Evolutionary conservation across 2,113 vertebrate genomes (phyloP), one percentile per base, ranked within the genome.

Genomic region (Psittacula cyanocephala): DNA sequence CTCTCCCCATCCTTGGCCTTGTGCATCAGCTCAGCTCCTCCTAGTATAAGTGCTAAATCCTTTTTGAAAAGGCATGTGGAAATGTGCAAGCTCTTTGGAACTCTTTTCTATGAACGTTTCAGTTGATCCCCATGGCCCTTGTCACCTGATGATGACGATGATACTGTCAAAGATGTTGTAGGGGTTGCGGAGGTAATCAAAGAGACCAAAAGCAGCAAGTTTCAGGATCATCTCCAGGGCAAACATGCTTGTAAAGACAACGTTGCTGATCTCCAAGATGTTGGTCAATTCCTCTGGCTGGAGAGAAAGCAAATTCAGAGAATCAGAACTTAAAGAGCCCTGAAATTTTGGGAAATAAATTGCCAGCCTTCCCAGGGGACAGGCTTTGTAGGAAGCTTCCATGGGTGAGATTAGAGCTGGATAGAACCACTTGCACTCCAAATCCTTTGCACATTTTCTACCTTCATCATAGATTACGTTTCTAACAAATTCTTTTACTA

Each of bases 191-290:
- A 99, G 98, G 96, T 99, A 99, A 97, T 95, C 98, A 37, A 99
- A 99, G 62, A 99, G 98, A 47, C 99, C 99, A 19, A 99, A 99
- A 20, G 99, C 99, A 0, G 99, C 98, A 86, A 99, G 97, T 94
- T 99, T 99, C 87, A 99, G 98, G 92, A 99, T 98, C 99, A 99
- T 99, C 98, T 99, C 99, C 97, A 99, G 91, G 69, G 99, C 99
- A 57, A 99, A 99, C 99, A 99, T 99, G 97, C 99, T 99, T 94
- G 99, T 99, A 95, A 99, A 99, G 55, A 99, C 99, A 88, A 99
- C 99, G 17, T 99, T 99, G 97, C 99, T 99, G 98, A 99, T 99
- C 96, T 99, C 99, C 97, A 99, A 97, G 74, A 99, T 98, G 29
- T 99, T 99, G 35, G 99, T 99, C 96, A 99, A 97, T 95, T 99